These are phyloP conservation scores for Pituophis catenifer DNA, from an alignment of 2,113 vertebrate genomes.

Conservation along the genomic window DNA sequence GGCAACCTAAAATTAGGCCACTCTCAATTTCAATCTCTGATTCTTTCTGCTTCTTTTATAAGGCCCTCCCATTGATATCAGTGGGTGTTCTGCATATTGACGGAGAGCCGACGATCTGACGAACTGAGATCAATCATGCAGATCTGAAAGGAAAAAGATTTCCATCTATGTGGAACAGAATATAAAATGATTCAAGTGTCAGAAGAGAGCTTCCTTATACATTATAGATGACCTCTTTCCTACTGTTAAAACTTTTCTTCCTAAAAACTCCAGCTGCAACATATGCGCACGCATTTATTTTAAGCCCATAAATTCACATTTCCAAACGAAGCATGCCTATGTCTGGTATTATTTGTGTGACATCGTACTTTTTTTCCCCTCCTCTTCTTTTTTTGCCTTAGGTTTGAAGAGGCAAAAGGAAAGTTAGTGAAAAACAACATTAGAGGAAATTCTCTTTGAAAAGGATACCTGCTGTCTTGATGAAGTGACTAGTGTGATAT, in stretches of 20 bases:
- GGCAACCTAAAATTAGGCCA: conserved; percentile 19
- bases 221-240: conserved; percentile 45
- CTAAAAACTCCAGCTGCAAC: neutral
- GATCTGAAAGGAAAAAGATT: conserved; percentile 38
- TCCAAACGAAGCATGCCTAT: conserved; percentile 20
- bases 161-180: conserved; percentile 19
- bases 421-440: neutral
- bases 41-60: conserved; percentile 19
- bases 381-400: neutral
- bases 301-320: conserved; percentile 28
- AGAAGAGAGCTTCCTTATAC: conserved; percentile 33
- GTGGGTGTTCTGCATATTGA: conserved; percentile 22
- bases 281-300: conserved; percentile 9
- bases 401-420: neutral
- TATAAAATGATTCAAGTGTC: conserved; percentile 3
- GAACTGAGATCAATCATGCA: conserved; percentile 36
- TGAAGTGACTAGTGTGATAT: neutral
- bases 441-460: conserved; percentile 21
- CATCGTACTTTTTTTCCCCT: neutral
- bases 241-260: conserved; percentile 39
- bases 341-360: conserved; percentile 16
- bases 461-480: neutral
- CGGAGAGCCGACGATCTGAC: conserved; percentile 4
- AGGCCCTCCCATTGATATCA: conserved; percentile 21
- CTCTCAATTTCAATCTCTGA: conserved; percentile 30